Conservation (phyloP, 1,140 invertebrate species). For the Temnothorax nylanderi region DNA sequence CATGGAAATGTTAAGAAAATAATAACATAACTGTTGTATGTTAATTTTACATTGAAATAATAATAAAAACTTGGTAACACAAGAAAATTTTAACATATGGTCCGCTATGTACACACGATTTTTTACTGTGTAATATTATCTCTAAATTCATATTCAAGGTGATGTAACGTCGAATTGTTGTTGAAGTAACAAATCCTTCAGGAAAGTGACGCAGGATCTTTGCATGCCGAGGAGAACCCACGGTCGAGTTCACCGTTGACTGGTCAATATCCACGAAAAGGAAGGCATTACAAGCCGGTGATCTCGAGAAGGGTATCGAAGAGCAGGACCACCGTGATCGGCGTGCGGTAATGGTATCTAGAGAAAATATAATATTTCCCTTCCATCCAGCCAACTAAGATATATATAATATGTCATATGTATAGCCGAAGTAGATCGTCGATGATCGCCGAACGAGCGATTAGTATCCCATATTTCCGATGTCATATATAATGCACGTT, state of each 20-base stretch:
- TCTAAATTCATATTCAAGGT: neutral
- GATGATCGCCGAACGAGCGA: conserved; percentile 81
- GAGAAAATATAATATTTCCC: conserved; percentile 82
- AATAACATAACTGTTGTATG: no score
- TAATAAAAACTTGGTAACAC: no score
- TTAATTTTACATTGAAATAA: no score
- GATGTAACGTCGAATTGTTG: neutral
- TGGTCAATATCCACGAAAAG: conserved; percentile 83
- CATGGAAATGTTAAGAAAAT: no score
- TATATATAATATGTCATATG: conserved; percentile 53
- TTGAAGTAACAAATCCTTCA: neutral
- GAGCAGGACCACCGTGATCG: conserved; percentile 84
- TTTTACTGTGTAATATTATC: neutral
- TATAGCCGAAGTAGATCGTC: conserved; percentile 59
- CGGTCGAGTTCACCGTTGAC: conserved; percentile 79
- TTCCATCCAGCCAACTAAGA: conserved; percentile 50
- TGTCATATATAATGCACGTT: conserved; percentile 65
- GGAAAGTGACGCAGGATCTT: neutral
- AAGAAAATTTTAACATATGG: no score
- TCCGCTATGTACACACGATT: no score
- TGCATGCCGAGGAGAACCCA: neutral
- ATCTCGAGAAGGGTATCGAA: conserved; percentile 80
- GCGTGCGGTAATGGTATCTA: conserved; percentile 82
- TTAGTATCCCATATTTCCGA: conserved; percentile 83
- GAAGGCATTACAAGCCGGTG: conserved; percentile 85